Base-by-base conservation (phyloP, 2,797 vertebrate genomes). In the Phrynocephalus vlangalii region DNA sequence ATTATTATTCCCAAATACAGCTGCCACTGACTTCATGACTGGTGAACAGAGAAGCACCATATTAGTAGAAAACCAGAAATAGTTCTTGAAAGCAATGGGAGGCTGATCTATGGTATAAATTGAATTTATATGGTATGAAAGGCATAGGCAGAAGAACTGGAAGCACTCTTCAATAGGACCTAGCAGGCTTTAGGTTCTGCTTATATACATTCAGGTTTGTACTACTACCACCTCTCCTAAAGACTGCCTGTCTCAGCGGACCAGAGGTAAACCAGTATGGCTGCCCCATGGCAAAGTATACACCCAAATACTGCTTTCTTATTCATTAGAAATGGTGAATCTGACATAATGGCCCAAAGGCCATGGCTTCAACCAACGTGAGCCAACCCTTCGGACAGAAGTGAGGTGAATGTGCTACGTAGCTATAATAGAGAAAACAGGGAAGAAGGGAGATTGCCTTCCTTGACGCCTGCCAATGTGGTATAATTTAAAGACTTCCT, bases 401-500 rank as follows among this genome's bases (percentile, higher is more conserved):
- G 10, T 67, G 30, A 78, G 20, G 50, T 87, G 60, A 52, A 76
- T 33, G n/a, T 66, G 20, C 8, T 66, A n/a, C 5, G 33, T 15
- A 56, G 75, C n/a, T 67, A 52, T 88, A 70, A 52, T 3, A 22
- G 20, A 90, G 56, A 82, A 92, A 92, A 72, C 0, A 77, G 44
- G 90, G 83, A 75, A 0, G 2, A 91, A 85, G 15, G 52, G 13
- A 13, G 52, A 56, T 10, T 56, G 52, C 52, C 10, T 56, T 56
- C 52, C 52, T 56, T 13, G 13, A 56, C 68, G 48, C 7, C 85
- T 92, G 18, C 9, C 79, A 89, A 87, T 79, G 78, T 10, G 83
- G 66, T 2, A 71, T 0, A 0, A 18, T 60, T 79, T 86, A 66
- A 90, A 63, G 18, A 73, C 30, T 75, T 30, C 20, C 88, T 83